phyloP scores from a whole-genome alignment of 2,888 invertebrate species.

The Heteromurus nitidus region DNA sequence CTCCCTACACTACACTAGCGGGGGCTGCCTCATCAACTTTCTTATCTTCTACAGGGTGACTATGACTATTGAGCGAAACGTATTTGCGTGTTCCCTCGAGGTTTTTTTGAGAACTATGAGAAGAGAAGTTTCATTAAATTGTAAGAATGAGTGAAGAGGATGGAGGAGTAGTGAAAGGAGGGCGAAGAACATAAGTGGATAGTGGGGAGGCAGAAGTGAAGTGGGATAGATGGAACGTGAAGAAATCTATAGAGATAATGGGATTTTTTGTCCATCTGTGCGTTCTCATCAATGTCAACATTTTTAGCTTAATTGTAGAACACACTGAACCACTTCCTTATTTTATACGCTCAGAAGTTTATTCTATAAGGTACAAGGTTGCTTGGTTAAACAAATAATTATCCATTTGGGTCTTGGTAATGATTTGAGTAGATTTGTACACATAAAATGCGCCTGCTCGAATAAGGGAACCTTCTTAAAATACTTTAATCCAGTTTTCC shows the following conservation, averaged over 20 bases:
- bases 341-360: neutral
- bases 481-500: neutral
- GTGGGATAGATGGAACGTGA: neutral
- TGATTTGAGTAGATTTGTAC: too few species aligned
- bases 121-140: too few species aligned
- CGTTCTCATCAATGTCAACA: neutral
- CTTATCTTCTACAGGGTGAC: neutral
- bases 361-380: neutral
- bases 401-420: neutral
- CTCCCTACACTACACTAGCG: neutral
- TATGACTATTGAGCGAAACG: neutral
- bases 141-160: too few species aligned
- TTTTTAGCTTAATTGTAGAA: neutral
- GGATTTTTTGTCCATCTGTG: neutral
- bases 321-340: neutral
- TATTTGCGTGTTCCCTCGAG: neutral
- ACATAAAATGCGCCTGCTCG: too few species aligned
- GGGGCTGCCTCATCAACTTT: neutral
- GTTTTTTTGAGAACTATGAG: neutral
- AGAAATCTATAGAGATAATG: neutral
- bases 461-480: too few species aligned
- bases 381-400: neutral
- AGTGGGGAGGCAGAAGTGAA: neutral
- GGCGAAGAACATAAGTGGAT: neutral
- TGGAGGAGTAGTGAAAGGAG: too few species aligned